Percentiles rank a stretch among this genome's conserved stretches.
phyloP scores from a whole-genome alignment of 2,113 vertebrate genomes.

The Thalassoma bifasciatum region DNA sequence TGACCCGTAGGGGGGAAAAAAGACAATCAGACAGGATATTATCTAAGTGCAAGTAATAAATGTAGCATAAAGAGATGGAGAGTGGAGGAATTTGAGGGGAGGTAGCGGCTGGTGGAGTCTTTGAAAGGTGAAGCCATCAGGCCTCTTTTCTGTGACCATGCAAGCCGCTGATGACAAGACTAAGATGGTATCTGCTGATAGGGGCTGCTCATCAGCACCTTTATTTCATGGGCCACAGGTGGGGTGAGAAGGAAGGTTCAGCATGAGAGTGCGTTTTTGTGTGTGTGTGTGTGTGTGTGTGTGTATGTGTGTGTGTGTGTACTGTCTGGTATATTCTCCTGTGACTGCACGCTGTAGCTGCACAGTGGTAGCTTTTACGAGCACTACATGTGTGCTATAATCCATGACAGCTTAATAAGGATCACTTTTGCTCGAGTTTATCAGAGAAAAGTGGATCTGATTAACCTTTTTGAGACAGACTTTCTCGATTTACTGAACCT shows the following conservation, averaged over 20 bases:
- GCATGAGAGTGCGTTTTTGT: conserved; percentile 3
- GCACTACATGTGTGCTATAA: too few relatives aligned
- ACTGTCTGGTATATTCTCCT: too few relatives aligned
- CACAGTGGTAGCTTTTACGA: too few relatives aligned
- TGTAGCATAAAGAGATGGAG: conserved; percentile 74
- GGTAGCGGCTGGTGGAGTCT: conserved; percentile 61
- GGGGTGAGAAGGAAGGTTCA: conserved; percentile 14
- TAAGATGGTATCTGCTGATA: conserved; percentile 83
- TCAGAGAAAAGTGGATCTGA: too few relatives aligned
- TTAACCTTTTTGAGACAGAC: too few relatives aligned
- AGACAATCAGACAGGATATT: conserved; percentile 72
- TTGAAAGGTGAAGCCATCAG: conserved; percentile 79
- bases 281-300: neutral
- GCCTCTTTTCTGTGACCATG: conserved; percentile 70
- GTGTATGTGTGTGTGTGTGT: neutral
- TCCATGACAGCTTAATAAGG: too few relatives aligned
- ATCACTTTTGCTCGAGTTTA: too few relatives aligned
- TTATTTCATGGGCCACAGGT: conserved; percentile 69
- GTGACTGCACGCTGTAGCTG: too few relatives aligned
- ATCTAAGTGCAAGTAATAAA: conserved; percentile 81
- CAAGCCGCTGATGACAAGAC: conserved; percentile 79
- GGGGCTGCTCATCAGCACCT: conserved; percentile 80
- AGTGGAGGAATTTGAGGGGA: conserved; percentile 75
- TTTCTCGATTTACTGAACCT: too few relatives aligned
- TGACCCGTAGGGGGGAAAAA: conserved; percentile 58